Evolutionary conservation across 2,888 invertebrate genomes (phyloP), one percentile per base, ranked within the genome.

Genomic region (Anticlea derivata): DNA sequence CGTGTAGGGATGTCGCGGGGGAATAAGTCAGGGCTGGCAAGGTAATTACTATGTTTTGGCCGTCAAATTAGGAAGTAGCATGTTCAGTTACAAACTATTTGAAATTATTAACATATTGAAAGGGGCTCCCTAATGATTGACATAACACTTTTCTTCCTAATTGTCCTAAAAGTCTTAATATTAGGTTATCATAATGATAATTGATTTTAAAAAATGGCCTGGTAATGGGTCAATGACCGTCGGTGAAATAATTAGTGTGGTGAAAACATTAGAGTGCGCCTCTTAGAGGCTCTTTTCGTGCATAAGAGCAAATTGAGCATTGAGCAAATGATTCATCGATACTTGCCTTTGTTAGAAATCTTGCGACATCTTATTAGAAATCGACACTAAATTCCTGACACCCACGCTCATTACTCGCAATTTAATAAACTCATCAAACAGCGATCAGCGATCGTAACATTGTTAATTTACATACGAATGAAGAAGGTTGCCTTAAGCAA

Each of bases 361-460:
- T 48, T 52, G 13, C 43, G 20, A 43, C 43, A 48, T 48, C 46
- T 46, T 30, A 43, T 48, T 52, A 52, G 47, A 52, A 41, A 52
- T 39, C 52, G 33, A 52, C 37, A 34, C 34, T 23, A 30, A 55
- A 48, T 50, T 50, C 34, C 13, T 22, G 20, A 31, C 44, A 37
- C 55, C 61, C 52, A 62, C 54, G 46, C 58, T 60, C 53, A 59
- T 62, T 66, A 69, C 62, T 66, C 66, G 62, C 62, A 70, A 75
- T 78, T 80, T 81, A 78, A 83, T 78, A 76, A 81, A 78, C 75
- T 74, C 72, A 71, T 81, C 81, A 80, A 69, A 70, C 58, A 49
- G 44, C 58, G 66, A 68, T 68, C 70, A 69, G 10, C 69, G 65
- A 70, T 75, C 61, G 53, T 70, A 75, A 74, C 70, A 66, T 63